phyloP scores from a whole-genome alignment of 2,888 invertebrate species.

The Alviniconcha strummeri region DNA sequence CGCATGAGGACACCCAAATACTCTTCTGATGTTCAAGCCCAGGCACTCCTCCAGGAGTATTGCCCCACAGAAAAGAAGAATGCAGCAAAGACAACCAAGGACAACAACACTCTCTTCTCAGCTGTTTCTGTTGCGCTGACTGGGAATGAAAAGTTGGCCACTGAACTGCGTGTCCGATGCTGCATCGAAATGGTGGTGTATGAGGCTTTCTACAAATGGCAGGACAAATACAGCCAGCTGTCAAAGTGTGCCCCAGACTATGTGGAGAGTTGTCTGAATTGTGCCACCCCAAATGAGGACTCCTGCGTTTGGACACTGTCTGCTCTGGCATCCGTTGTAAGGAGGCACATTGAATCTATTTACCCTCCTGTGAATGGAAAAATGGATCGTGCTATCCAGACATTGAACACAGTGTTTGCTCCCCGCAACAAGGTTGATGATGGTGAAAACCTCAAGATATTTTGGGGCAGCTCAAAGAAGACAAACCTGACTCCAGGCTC shows the following conservation, averaged over 20 bases:
- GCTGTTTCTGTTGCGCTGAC: constrained; percentile 26
- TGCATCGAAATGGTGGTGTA: constrained; percentile 30
- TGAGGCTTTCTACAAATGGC: constrained; percentile 22
- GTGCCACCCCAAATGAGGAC: constrained; percentile 26
- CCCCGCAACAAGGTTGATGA: constrained; percentile 10
- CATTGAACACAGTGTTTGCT: constrained; percentile 12
- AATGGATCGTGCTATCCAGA: neutral
- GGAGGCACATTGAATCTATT: constrained; percentile 29
- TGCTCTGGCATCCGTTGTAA: constrained; percentile 30
- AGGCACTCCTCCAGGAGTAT: neutral
- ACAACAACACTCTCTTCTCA: constrained; percentile 22
- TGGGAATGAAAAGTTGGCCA: constrained; percentile 12
- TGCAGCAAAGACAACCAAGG: neutral
- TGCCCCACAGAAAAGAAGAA: neutral
- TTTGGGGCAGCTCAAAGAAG: constrained; percentile 21
- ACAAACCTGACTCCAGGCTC: neutral
- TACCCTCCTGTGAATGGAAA: constrained; percentile 31
- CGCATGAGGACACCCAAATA: neutral
- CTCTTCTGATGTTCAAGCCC: neutral
- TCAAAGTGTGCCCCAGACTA: constrained; percentile 24
- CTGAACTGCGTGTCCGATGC: constrained; percentile 29
- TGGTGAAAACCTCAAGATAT: constrained; percentile 16
- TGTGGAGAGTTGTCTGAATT: constrained; percentile 28
- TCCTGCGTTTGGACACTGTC: constrained; percentile 33
- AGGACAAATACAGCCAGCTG: constrained; percentile 6